A percentile compares a stretch with the other conserved stretches of the same genome.
These are phyloP conservation scores for Bubalus kerabau DNA, from an alignment of 2,113 vertebrate genomes.

Conservation along the genomic window DNA sequence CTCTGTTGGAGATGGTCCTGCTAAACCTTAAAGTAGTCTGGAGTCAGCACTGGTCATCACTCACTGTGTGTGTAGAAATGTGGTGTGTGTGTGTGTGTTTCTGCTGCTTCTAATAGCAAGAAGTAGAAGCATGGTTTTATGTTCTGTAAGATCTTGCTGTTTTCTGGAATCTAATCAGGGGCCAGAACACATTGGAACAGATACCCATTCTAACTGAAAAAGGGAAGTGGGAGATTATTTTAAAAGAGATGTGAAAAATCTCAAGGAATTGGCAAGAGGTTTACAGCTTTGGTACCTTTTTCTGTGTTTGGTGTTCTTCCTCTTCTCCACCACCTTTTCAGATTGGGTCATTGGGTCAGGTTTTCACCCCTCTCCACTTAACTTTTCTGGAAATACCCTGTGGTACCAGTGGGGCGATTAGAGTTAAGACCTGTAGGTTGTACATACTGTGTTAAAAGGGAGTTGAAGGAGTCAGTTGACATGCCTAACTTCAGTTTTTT, in stretches of 20 bases:
- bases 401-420: too few species aligned
- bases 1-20: not conserved
- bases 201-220: not conserved
- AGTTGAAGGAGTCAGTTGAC: not conserved
- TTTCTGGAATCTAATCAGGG: not conserved
- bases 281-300: not conserved
- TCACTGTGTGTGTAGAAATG: not conserved
- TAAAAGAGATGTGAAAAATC: not conserved
- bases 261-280: not conserved
- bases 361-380: not conserved
- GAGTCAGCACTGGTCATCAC: not conserved
- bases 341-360: not conserved
- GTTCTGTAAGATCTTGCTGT: not conserved
- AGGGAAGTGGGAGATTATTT: not conserved
- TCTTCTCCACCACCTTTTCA: not conserved
- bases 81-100: not conserved
- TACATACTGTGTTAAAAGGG: not conserved
- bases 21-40: not conserved
- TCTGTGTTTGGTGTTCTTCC: not conserved
- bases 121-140: not conserved
- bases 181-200: not conserved
- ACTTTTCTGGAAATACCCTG: not conserved
- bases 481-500: not conserved
- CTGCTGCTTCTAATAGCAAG: not conserved
- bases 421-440: not conserved